Conservation (phyloP, 23 tunicate species). For the Halocynthia aurantium region DNA sequence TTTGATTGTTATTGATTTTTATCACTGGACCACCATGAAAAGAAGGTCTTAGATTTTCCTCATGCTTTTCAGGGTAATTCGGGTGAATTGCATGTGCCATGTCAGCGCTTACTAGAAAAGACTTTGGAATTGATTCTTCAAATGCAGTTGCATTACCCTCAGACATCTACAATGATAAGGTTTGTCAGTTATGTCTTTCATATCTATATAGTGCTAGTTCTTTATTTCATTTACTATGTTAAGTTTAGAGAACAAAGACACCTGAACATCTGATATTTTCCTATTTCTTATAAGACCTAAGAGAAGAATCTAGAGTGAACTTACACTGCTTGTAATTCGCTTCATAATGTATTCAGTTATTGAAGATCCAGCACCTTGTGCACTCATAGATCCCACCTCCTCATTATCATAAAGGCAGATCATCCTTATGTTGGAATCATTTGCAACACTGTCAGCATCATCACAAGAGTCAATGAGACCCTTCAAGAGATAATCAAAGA, state of each 20-base stretch:
- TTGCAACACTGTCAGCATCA: constrained; percentile 18
- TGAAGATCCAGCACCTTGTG: constrained; percentile 90
- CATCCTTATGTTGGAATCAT: constrained; percentile 64
- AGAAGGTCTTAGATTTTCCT: constrained; percentile 72
- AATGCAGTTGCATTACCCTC: constrained; percentile 18
- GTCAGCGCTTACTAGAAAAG: constrained; percentile 87
- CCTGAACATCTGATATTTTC: too few relatives aligned
- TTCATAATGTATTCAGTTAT: constrained; percentile 77
- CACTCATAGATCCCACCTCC: constrained; percentile 87
- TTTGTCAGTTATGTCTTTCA: background rate
- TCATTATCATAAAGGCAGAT: constrained; percentile 88
- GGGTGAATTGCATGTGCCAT: constrained; percentile 97
- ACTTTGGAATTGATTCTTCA: constrained; percentile 86
- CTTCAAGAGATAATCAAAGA: constrained; percentile 13
- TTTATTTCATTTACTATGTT: too few relatives aligned
- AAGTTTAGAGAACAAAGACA: too few relatives aligned
- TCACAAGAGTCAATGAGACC: constrained; percentile 63
- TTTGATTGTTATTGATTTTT: constrained; percentile 82
- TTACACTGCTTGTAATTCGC: constrained; percentile 29
- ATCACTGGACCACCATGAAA: constrained; percentile 90
- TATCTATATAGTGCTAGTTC: too few relatives aligned
- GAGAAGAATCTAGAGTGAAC: background rate
- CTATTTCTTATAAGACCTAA: too few relatives aligned
- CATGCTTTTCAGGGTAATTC: constrained; percentile 91
- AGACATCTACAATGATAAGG: background rate